Evolutionary conservation across 2,888 invertebrate genomes (phyloP), one percentile per base, ranked within the genome.

Genomic region (Drosophila putrida): DNA sequence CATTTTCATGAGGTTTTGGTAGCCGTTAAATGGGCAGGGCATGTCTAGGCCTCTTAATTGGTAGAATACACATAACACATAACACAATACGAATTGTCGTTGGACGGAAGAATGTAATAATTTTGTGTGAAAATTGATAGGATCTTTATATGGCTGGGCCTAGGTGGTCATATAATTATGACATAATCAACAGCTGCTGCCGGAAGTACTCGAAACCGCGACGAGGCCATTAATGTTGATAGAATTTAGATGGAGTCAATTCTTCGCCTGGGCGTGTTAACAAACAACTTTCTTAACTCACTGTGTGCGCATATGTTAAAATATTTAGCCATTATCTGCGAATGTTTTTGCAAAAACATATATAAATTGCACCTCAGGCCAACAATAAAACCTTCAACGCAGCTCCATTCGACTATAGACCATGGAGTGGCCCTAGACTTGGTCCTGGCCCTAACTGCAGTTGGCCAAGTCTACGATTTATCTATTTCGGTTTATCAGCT

Each of bases 401-500:
- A 11, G 15, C n/a, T 25, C 13, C 15, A 6, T 25, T 6, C 13
- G 10, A 33, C 43, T 43, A 6, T 11, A 6, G 25, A 27, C 25
- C 6, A 15, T 13, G 8, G 28, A 10, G 31, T 41, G 33, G 15
- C 25, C 15, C 9, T 3, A 38, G 44, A 33, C 46, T 43, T 47
- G 38, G 74, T 11, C 51, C 50, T 51, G 49, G 20, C 63, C 35
- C 33, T 49, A 49, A 49, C 20, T 15, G 49, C 35, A 33, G 31
- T 47, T 66, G 58, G 57, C 41, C 63, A 43, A 41, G 54, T 55
- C 47, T 44, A 71, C 68, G 82, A 85, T 87, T 85, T 86, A 86
- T 86, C 85, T 86, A 72, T 82, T 85, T 85, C 71, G 71, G 82
- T 82, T 88, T 88, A 86, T 86, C 85, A 88, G 85, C 85, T 86